Percentiles rank a stretch among this genome's conserved stretches.
Evolutionary conservation across 2,113 vertebrate species (phyloP).

Genomic region (Pheucticus melanocephalus): DNA sequence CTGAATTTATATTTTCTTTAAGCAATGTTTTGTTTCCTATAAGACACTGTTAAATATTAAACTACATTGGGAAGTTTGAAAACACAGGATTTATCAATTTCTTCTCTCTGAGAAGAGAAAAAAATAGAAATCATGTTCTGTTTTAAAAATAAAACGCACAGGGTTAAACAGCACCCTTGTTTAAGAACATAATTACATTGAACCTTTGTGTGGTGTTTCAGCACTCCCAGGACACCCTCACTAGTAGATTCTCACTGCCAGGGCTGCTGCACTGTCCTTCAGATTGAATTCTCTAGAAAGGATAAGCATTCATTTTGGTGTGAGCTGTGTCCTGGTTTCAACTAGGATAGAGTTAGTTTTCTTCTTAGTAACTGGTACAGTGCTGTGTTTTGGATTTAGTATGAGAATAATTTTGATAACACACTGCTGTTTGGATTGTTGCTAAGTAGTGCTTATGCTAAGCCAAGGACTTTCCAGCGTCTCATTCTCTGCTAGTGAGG

Average conservation of each 20-base stretch:
- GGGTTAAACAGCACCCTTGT: not conserved
- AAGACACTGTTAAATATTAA: not conserved
- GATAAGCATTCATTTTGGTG: not conserved
- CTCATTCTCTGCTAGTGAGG: not conserved
- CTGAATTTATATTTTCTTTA: not conserved
- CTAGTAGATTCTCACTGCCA: not conserved
- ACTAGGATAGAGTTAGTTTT: not conserved
- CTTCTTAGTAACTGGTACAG: not conserved
- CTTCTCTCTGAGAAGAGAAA: not conserved
- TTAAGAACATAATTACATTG: not conserved
- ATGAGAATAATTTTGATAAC: not conserved
- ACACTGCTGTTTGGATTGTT: not conserved
- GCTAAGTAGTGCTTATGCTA: not conserved
- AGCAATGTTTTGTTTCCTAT: not conserved
- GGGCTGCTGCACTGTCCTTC: not conserved
- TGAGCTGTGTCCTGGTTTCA: not conserved
- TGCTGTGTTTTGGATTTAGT: not conserved
- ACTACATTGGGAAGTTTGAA: not conserved
- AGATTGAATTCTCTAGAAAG: not conserved
- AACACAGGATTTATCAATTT: not conserved
- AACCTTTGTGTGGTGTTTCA: not conserved
- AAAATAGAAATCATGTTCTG: not conserved
- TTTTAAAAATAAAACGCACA: not conserved
- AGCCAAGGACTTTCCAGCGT: not conserved
- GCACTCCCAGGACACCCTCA: fast-evolving